Evolutionary conservation across 2,797 vertebrate genomes (phyloP), one percentile per base, ranked within the genome.

Genomic region (Eidolon dupreanum): DNA sequence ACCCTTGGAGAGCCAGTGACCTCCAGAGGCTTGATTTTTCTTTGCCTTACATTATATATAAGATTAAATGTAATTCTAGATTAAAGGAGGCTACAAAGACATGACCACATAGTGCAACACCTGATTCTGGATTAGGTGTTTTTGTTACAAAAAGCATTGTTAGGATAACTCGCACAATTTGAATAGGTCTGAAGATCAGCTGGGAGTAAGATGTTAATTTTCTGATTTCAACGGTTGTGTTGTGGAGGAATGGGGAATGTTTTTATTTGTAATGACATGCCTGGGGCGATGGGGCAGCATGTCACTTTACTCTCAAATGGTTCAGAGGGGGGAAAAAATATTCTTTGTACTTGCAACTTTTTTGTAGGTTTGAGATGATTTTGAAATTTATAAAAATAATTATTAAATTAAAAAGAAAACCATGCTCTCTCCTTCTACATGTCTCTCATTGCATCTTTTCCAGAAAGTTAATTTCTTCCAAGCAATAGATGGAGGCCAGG

Each of bases 331-430:
- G 36, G 41, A 36, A 78, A 51, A 66, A 20, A 12, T 38, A 13
- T 66, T 59, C 65, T 70, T 49, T 46, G 53, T 55, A 28, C 33
- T 66, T 81, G 49, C 8, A 70, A 33, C 15, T 74, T 74, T 91
- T 74, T 46, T 89, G 6, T 73, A 92, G 46, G 9, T 95, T 79
- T 85, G 57, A 88, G 51, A 79, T 92, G 16, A 15, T 66, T 93
- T 70, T 49, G 10, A 61, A 75, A 66, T 73, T 66, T 78, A 55
- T 73, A 68, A 59, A 85, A 88, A 55, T 81, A 92, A 78, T 71
- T 49, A 65, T 66, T 92, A 53, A 77, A 68, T 41, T 41, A 41
- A 8, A 41, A 36, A 8, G 12, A 53, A 26, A 43, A n/a, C 11
- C 16, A 28, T 59, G 53, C 13, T 77, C 17, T 96, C 51, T 74